Base-by-base conservation (phyloP, 2,113 vertebrate genomes). In the Podarcis muralis region DNA sequence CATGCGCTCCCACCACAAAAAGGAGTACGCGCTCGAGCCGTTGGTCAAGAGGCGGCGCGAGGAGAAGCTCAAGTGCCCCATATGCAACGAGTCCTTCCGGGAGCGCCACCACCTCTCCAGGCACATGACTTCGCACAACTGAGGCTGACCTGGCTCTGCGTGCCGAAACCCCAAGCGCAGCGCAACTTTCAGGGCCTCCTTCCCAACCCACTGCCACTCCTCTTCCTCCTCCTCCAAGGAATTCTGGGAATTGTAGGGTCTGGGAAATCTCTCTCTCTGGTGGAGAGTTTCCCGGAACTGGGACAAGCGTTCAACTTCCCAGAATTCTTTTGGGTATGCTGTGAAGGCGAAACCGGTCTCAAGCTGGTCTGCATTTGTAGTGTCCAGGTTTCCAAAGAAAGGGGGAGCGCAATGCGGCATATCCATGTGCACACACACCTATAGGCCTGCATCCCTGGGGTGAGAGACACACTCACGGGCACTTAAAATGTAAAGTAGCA, bases 101-200 rank as follows among this genome's bases (percentile, higher is more conserved):
- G 99, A 99, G 96, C 96, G 99, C 81, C 99, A 99, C 92, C 99
- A 99, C 96, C 98, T 99, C 74, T 99, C 99, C 71, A 97, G 99
- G 93, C 99, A 99, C 97, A 99, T 99, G 99, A 99, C 99, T 92
- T 99, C 99, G 89, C 98, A 99, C 88, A 99, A 99, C 90, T 99
- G 97, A 98, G 81, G 53, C 27, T 25, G 83, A 69, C 76, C 77
- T 66, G 48, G 15, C 69, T 16, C 4, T 23, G 6, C 8, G 2
- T 13, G 13, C 3, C 35, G 13, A 48, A 48, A 48, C 48, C 48
- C 48, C 48, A 53, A 53, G 11, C 13, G 77, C 13, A 13, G 27
- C 16, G 35, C 37, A 25, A 3, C n/a, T 93, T 95, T 1, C n/a
- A 3, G 25, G 0, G 5, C 65, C 35, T 16, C 20, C 53, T 2